phyloP scores from a whole-genome alignment of 2,888 invertebrate species.

The Sepioteuthis lessoniana region DNA sequence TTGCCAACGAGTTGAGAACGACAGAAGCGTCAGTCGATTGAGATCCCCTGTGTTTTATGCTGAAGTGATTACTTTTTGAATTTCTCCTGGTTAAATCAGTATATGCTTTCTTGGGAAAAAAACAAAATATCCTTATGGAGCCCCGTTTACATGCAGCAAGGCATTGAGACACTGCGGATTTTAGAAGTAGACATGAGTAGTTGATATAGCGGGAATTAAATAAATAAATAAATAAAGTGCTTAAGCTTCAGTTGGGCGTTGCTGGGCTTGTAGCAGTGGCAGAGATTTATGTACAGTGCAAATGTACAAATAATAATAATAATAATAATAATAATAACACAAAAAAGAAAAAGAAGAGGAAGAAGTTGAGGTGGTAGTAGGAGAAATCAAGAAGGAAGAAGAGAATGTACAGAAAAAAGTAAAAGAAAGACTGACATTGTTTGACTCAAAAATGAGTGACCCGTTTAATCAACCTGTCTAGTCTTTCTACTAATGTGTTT shows the following conservation, averaged over 20 bases:
- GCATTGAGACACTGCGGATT: background rate
- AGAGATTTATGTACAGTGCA: background rate
- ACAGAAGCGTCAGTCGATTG: too few relatives aligned
- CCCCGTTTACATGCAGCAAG: background rate
- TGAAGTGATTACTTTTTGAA: too few relatives aligned
- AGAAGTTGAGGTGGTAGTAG: too few relatives aligned
- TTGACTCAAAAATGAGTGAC: background rate
- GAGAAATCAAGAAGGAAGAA: background rate
- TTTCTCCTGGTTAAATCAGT: too few relatives aligned
- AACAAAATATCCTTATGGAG: background rate
- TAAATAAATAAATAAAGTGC: too few relatives aligned
- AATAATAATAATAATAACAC: background rate
- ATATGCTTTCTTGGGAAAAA: background rate
- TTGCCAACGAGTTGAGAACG: too few relatives aligned
- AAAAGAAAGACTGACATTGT: background rate
- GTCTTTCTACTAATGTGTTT: background rate
- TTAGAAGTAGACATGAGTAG: background rate
- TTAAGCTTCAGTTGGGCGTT: background rate
- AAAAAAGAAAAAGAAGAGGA: too few relatives aligned
- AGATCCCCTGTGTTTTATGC: too few relatives aligned
- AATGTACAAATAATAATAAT: background rate
- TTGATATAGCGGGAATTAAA: too few relatives aligned
- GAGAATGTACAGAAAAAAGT: background rate
- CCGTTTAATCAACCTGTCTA: conserved; percentile 13
- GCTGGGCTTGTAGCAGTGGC: background rate